phyloP scores from a whole-genome alignment of 2,113 vertebrate species.

The Tupaia tana region DNA sequence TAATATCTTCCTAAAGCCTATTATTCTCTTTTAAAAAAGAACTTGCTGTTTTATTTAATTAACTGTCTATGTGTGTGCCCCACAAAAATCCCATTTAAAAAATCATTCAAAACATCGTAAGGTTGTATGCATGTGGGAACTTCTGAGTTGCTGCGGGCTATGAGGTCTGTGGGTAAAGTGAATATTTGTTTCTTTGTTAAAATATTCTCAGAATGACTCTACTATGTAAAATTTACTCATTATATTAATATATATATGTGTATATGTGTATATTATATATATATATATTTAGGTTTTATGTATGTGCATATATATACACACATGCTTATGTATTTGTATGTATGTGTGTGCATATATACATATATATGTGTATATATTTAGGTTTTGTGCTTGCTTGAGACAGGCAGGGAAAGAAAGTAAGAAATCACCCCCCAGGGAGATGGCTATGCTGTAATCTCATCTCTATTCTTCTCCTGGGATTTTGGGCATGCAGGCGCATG shows the following conservation, averaged over 20 bases:
- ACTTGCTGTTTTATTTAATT: background rate
- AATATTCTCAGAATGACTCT: background rate
- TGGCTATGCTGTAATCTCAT: no score
- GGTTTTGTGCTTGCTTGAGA: no score
- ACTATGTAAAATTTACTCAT: background rate
- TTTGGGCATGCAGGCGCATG: no score
- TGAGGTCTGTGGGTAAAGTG: background rate
- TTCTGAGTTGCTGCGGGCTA: background rate
- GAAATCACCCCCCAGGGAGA: no score
- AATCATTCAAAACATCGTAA: background rate
- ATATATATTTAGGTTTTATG: no score
- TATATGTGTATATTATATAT: no score
- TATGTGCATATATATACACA: no score
- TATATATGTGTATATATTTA: no score
- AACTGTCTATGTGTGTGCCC: background rate
- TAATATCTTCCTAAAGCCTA: background rate
- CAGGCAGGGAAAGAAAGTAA: no score
- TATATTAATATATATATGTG: background rate
- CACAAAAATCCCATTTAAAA: background rate
- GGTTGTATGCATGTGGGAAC: background rate
- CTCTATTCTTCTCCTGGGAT: no score
- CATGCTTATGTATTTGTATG: no score
- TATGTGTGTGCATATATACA: no score
- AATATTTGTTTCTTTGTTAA: background rate
- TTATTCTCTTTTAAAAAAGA: background rate